These are phyloP conservation scores for Lepidurus apus DNA, from an alignment of 1,140 invertebrate species.

Conservation along the genomic window DNA sequence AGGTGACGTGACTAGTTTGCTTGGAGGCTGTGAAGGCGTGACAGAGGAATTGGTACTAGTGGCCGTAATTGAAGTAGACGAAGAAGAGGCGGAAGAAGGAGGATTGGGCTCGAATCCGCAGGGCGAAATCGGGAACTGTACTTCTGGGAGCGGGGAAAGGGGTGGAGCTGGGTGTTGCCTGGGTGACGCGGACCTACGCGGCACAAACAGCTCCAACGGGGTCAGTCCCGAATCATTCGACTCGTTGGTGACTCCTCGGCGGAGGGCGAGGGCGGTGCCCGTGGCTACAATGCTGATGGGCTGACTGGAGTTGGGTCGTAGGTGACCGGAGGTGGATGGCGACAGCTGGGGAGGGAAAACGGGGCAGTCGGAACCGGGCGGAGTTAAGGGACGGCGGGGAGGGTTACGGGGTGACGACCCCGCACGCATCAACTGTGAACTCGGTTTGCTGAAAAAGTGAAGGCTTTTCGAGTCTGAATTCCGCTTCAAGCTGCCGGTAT, in stretches of 20 bases:
- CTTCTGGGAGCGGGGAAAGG: constrained; percentile 29
- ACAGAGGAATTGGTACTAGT: neutral
- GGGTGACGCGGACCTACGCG: constrained; percentile 27
- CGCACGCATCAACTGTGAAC: neutral
- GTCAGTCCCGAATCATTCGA: constrained; percentile 11
- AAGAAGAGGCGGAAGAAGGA: no score
- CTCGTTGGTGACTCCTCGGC: constrained; percentile 20
- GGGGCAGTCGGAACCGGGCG: constrained; percentile 30
- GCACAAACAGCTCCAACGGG: neutral
- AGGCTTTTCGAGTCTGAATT: neutral
- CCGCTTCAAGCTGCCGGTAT: neutral
- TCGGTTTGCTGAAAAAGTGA: neutral
- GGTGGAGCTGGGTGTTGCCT: constrained; percentile 20
- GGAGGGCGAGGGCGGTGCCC: neutral
- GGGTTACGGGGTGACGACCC: neutral
- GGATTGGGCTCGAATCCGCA: neutral
- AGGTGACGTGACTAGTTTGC: constrained; percentile 9
- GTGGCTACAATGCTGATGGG: constrained; percentile 27
- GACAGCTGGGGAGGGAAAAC: neutral
- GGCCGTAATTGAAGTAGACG: neutral
- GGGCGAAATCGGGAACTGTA: constrained; percentile 4
- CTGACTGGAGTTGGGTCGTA: constrained; percentile 28
- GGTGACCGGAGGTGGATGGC: neutral
- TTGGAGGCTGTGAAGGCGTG: neutral
- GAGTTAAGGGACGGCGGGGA: constrained; percentile 24